Conservation (phyloP, 2,888 invertebrate genomes). For the Drosophila setosimentum region DNA sequence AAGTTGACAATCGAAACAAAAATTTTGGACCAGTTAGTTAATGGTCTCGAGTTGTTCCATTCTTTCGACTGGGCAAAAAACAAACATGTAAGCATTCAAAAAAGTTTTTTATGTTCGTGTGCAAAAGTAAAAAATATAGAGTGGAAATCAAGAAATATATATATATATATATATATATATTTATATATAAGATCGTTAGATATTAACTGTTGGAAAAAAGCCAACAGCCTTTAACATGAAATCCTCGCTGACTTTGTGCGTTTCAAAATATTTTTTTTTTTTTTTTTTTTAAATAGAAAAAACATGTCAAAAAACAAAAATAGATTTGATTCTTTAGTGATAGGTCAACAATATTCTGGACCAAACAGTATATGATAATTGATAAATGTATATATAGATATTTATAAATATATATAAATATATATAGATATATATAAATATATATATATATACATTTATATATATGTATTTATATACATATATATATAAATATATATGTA, state of each 20-base stretch:
- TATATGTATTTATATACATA: background rate
- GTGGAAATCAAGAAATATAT: slow-evolving; percentile 29
- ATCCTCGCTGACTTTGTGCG: slow-evolving; percentile 74
- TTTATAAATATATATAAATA: slow-evolving; percentile 31
- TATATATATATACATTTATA: slow-evolving; percentile 28
- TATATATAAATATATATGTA: slow-evolving; percentile 24
- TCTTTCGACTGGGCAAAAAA: slow-evolving; percentile 64
- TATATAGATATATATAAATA: slow-evolving; percentile 27
- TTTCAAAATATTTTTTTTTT: slow-evolving; percentile 29
- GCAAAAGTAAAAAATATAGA: slow-evolving; percentile 60
- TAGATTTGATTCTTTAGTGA: slow-evolving; percentile 64
- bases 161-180: slow-evolving; percentile 46
- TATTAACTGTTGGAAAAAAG: slow-evolving; percentile 27
- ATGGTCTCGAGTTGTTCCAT: slow-evolving; percentile 31
- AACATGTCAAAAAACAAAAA: slow-evolving; percentile 73
- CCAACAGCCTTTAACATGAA: slow-evolving; percentile 48
- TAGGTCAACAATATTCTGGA: slow-evolving; percentile 56
- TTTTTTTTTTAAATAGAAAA: slow-evolving; percentile 70
- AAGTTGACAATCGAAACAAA: slow-evolving; percentile 35
- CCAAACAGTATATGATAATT: slow-evolving; percentile 53
- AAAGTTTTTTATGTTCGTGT: slow-evolving; percentile 60
- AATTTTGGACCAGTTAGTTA: slow-evolving; percentile 13
- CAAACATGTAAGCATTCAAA: slow-evolving; percentile 82
- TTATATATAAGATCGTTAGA: slow-evolving; percentile 19
- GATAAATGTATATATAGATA: slow-evolving; percentile 42